Evolutionary conservation across 2,888 invertebrate genomes (phyloP).

Genomic region (Rhyacophila evoluta): DNA sequence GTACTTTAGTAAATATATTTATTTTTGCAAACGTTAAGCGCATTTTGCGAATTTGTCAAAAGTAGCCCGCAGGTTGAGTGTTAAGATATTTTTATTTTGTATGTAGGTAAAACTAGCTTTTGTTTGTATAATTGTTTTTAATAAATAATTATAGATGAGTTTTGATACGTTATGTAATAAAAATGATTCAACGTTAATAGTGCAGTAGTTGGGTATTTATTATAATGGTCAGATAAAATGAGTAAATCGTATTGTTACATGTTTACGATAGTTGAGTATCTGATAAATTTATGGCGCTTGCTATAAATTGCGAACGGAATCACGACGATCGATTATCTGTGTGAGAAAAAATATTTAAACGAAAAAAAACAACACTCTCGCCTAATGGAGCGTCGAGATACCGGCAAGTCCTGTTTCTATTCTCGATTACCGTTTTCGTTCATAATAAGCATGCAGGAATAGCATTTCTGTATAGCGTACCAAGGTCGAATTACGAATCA

Average conservation of each 20-base stretch:
- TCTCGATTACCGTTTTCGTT: background rate
- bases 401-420: background rate
- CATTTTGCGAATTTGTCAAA: no score
- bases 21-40: no score
- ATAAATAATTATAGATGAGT: no score
- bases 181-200: no score
- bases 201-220: background rate
- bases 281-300: background rate
- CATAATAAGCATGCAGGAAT: conserved; percentile 10
- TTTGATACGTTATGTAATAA: no score
- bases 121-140: no score
- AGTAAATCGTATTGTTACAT: background rate
- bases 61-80: no score
- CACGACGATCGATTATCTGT: conserved; percentile 18
- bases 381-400: background rate
- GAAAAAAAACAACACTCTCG: conserved; percentile 7
- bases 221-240: background rate
- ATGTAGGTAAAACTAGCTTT: no score
- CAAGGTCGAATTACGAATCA: conserved; percentile 7
- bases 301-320: background rate
- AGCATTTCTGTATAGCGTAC: conserved; percentile 1
- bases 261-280: background rate
- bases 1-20: background rate
- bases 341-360: background rate
- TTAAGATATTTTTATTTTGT: no score